These are phyloP conservation scores for Smutsia gigantea DNA, from an alignment of 2,797 vertebrate species.

Conservation along the genomic window DNA sequence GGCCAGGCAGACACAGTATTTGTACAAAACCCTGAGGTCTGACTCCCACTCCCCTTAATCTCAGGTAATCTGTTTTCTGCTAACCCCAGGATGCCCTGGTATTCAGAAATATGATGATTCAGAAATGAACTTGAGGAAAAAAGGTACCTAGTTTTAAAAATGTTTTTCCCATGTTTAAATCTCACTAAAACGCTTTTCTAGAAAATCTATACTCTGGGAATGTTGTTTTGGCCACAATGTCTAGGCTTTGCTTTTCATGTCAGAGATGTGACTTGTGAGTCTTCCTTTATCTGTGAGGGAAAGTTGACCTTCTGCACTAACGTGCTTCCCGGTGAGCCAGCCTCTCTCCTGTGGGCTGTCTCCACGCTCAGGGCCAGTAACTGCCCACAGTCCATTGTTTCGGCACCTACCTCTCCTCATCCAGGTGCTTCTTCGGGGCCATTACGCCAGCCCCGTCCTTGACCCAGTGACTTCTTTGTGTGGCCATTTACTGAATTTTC, in stretches of 20 bases:
- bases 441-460: neutral
- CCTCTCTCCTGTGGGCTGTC: neutral
- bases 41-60: neutral
- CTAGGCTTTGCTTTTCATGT: neutral
- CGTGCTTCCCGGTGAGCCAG: constrained; percentile 48
- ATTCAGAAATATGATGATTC: neutral
- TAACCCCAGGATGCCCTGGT: neutral
- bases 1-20: neutral
- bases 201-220: neutral
- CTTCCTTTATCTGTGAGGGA: constrained; percentile 46
- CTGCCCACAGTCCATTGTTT: neutral
- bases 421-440: neutral
- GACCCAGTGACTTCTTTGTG: neutral
- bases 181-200: neutral
- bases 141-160: constrained; percentile 3
- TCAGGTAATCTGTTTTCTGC: neutral
- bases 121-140: constrained; percentile 48
- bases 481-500: neutral
- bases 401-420: neutral
- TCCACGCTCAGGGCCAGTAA: neutral
- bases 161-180: neutral
- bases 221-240: neutral
- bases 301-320: constrained; percentile 51
- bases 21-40: neutral
- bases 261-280: neutral